Base-by-base conservation (phyloP, 2,888 invertebrate genomes). In the Exocentrus adspersus region DNA sequence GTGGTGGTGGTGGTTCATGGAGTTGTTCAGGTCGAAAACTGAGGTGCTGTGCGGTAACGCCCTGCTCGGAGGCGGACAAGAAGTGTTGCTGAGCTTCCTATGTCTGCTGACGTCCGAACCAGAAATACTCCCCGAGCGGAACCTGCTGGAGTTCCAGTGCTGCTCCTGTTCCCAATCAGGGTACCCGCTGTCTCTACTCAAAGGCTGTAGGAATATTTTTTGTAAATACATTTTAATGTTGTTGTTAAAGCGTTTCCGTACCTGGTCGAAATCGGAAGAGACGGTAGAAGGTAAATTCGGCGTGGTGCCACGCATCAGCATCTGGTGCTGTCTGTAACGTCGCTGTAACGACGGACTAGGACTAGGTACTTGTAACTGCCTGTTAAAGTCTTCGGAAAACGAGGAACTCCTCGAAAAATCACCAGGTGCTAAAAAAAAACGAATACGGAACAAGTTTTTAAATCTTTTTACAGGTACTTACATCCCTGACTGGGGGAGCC, bases 311-410 rank as follows among this genome's bases (percentile, higher is more conserved):
- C 83, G 81, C 83, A 86, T 86, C 10, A 84, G 83, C 30, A 86
- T 83, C 77, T 86, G 87, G 72, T 87, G 87, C 70, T 86, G 86
- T 37, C 85, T 83, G 72, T 88, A 87, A 43, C 87, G 81, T 73
- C 87, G 85, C 72, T 87, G 87, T 48, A 87, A 77, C 6, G 79
- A 80, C 28, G 81, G 80, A 72, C 82, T 82, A 1, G 81, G 80
- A 65, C 77, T 78, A 1, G 77, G 75, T 24, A 68, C 68, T 48
- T 75, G 72, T 43, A 75, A 65, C 67, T 68, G 62, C 65, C 76
- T 67, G 21, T 72, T 72, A 43, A 67, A 72, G 28, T 75, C 71
- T 53, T 76, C 74, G 4, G 76, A 71, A 30, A 67, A 63, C 2
- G 76, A 69, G n/a, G 78, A 74, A 66, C 73, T 75, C 19, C 74